A percentile compares a stretch with the other conserved stretches of the same genome.
phyloP scores from a whole-genome alignment of 2,797 vertebrate genomes.

The Chanos chanos region DNA sequence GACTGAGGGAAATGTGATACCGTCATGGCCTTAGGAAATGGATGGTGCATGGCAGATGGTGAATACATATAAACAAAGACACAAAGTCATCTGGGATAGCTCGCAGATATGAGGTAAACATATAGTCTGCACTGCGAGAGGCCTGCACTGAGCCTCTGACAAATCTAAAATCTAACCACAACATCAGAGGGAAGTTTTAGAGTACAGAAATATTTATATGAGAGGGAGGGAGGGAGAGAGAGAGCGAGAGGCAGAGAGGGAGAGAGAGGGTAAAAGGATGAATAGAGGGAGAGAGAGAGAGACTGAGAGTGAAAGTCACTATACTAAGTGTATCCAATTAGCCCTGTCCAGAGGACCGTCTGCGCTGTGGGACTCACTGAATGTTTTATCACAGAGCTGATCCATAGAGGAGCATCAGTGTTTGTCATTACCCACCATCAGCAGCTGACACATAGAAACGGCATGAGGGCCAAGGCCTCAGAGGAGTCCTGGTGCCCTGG shows the following conservation, averaged over 20 bases:
- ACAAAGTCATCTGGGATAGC: too few species aligned
- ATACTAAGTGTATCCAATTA: conserved; percentile 50
- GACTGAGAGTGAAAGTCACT: conserved; percentile 39
- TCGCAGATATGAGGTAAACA: too few species aligned
- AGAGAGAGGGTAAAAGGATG: conserved; percentile 2
- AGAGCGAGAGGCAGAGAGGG: background rate
- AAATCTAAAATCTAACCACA: background rate
- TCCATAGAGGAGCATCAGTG: conserved; percentile 33
- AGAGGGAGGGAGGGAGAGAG: background rate
- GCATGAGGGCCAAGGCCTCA: conserved; percentile 3
- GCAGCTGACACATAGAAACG: background rate
- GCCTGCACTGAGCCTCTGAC: conserved; percentile 8
- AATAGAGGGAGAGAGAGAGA: conserved; percentile 25
- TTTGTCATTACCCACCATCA: conserved; percentile 34
- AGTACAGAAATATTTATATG: conserved; percentile 43
- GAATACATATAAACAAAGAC: too few species aligned
- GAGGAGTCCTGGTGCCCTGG: background rate
- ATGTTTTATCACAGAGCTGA: conserved; percentile 45
- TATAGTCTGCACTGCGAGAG: too few species aligned
- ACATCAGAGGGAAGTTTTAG: conserved; percentile 35
- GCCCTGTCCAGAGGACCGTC: conserved; percentile 31
- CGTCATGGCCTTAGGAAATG: too few species aligned
- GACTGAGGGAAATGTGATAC: too few species aligned
- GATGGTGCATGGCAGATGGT: too few species aligned
- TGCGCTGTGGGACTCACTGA: conserved; percentile 41